These are phyloP conservation scores for Strix uralensis DNA, from an alignment of 2,113 vertebrate genomes.

Conservation along the genomic window DNA sequence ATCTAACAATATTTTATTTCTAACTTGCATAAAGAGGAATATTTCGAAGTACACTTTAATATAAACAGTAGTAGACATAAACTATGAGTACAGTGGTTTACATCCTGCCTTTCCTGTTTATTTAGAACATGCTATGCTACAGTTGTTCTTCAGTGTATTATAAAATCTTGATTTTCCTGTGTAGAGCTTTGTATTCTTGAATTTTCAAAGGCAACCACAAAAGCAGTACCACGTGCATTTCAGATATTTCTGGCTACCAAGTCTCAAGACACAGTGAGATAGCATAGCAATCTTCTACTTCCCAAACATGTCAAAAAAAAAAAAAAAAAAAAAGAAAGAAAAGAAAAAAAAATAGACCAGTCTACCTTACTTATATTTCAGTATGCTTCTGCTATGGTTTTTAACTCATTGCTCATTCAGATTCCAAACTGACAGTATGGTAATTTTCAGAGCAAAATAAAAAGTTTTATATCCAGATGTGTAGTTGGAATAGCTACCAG, in stretches of 20 bases:
- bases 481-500: background rate
- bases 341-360: background rate
- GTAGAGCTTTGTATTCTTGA: background rate
- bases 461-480: background rate
- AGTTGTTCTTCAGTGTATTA: background rate
- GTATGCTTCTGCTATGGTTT: background rate
- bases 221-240: background rate
- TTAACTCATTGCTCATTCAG: background rate
- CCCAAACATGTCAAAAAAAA: background rate
- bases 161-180: background rate
- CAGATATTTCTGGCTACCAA: background rate
- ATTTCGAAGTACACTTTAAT: background rate
- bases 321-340: background rate
- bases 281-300: background rate
- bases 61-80: background rate
- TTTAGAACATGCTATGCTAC: background rate
- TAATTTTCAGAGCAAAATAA: constrained; percentile 9
- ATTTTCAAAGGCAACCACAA: background rate
- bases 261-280: background rate
- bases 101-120: background rate
- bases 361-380: background rate
- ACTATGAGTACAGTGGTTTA: background rate
- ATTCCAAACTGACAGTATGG: background rate
- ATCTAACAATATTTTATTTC: background rate
- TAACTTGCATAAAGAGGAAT: background rate